Evolutionary conservation across 2,888 invertebrate species (phyloP).

Genomic region (Drosophila monieri): DNA sequence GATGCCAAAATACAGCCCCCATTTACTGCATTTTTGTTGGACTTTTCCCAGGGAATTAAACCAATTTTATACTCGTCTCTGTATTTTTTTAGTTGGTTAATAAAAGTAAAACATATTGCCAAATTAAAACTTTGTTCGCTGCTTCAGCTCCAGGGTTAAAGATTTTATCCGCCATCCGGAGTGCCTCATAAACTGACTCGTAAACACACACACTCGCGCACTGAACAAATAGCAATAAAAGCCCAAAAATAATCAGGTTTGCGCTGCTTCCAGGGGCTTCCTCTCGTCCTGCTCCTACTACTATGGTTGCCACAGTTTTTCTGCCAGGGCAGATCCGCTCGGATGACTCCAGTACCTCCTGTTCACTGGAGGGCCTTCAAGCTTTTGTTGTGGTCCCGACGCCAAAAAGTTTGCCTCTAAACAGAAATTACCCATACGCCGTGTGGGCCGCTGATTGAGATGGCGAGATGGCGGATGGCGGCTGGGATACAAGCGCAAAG

Average conservation of each 20-base stretch:
- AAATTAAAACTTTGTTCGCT: conserved; percentile 1
- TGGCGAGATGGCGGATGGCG: conserved; percentile 43
- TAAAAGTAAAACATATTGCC: conserved; percentile 1
- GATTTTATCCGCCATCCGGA: conserved; percentile 7
- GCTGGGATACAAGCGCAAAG: background rate
- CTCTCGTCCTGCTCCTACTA: conserved; percentile 5
- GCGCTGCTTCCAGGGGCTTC: conserved; percentile 31
- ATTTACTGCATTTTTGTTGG: background rate
- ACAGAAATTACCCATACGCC: conserved; percentile 76
- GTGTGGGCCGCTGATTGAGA: conserved; percentile 67
- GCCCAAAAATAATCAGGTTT: conserved; percentile 72
- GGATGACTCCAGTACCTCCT: background rate
- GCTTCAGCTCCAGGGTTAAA: conserved; percentile 26
- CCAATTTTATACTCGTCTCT: conserved; percentile 22
- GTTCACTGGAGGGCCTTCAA: conserved; percentile 71
- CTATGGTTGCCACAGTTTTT: background rate
- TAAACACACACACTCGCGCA: conserved; percentile 19
- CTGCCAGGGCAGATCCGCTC: background rate
- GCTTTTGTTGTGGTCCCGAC: conserved; percentile 66
- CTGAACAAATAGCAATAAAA: conserved; percentile 75
- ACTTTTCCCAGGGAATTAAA: background rate
- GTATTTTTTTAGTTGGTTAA: background rate
- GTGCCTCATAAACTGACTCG: conserved; percentile 10
- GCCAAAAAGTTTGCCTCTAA: conserved; percentile 65
- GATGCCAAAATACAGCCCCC: background rate